Conservation (phyloP, 2,113 vertebrate species). For the Daphoenositta chrysoptera region DNA sequence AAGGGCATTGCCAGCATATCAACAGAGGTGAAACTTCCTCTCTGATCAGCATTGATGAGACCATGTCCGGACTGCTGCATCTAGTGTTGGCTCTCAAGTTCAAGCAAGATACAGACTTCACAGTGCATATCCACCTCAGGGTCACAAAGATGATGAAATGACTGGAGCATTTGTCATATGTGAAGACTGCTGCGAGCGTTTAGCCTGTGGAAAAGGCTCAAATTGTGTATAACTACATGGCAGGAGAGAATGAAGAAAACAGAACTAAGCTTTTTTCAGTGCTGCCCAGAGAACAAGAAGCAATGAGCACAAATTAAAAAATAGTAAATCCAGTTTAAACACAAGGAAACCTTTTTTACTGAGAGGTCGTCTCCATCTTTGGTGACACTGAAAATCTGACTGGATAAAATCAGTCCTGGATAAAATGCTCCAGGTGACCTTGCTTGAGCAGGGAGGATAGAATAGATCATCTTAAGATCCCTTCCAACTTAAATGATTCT, state of each 20-base stretch:
- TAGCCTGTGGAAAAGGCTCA: not conserved
- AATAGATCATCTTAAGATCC: not conserved
- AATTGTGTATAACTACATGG: not conserved
- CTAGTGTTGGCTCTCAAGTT: not conserved
- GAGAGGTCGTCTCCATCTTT: not conserved
- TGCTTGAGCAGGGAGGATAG: not conserved
- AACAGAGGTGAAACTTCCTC: not conserved
- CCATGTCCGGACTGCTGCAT: not conserved
- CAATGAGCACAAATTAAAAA: not conserved
- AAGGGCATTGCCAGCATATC: not conserved
- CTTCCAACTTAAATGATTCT: not conserved
- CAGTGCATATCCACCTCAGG: not conserved
- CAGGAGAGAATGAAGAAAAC: not conserved
- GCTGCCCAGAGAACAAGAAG: not conserved
- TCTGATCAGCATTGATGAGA: not conserved
- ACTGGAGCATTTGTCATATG: not conserved
- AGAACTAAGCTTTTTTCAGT: not conserved
- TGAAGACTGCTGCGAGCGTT: not conserved
- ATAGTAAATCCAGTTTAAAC: not conserved
- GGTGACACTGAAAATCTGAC: not conserved
- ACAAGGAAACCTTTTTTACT: not conserved
- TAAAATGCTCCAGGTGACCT: not conserved
- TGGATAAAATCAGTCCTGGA: not conserved
- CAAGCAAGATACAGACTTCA: not conserved
- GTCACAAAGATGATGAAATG: not conserved